Percentiles rank a stretch among this genome's conserved stretches.
Evolutionary conservation across 2,113 vertebrate genomes (phyloP).

Genomic region (Otis tarda): DNA sequence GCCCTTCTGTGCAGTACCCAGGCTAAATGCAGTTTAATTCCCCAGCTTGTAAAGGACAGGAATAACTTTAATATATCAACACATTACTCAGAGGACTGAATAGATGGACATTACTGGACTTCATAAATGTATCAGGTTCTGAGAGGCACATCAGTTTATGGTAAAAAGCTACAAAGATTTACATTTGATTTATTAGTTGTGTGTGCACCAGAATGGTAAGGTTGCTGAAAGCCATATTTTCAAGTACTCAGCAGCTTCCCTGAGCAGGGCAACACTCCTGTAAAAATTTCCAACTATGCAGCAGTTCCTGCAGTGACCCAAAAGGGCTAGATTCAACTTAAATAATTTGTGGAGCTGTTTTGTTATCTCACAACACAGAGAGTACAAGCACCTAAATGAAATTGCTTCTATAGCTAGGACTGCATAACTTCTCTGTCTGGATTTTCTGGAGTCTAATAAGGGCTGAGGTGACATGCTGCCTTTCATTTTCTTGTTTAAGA

Average conservation of each 20-base stretch:
- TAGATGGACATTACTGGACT: background rate
- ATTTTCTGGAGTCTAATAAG: background rate
- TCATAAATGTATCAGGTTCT: background rate
- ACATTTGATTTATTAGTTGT: background rate
- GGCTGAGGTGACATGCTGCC: background rate
- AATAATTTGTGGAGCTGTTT: background rate
- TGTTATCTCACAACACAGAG: background rate
- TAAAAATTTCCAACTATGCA: background rate
- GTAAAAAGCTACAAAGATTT: background rate
- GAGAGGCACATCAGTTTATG: background rate
- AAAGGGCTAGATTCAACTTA: background rate
- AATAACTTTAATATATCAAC: background rate
- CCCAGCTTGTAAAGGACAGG: background rate
- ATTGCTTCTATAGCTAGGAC: background rate
- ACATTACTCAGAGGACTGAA: background rate
- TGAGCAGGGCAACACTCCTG: background rate
- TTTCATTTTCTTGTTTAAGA: background rate
- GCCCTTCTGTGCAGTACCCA: background rate
- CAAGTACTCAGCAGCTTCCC: background rate
- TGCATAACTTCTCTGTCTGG: background rate
- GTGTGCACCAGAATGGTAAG: background rate
- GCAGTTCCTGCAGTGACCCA: background rate
- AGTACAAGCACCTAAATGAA: background rate
- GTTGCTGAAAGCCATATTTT: background rate
- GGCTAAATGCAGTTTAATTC: background rate